Evolutionary conservation across 2,797 vertebrate species (phyloP), one percentile per base, ranked within the genome.

Genomic region (Chaenodraco wilsoni): DNA sequence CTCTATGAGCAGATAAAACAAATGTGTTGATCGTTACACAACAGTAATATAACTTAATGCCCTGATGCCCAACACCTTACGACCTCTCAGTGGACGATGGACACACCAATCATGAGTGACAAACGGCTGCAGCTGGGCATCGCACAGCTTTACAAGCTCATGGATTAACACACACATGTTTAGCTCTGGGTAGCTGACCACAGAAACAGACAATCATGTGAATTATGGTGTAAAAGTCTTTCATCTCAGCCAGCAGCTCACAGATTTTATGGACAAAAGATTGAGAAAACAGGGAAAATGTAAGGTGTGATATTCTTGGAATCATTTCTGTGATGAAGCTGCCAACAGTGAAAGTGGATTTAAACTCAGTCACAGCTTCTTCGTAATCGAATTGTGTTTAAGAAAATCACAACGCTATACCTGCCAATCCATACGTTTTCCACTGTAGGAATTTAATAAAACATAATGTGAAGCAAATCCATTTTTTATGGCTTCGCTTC

Each of bases 51-150:
- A 78, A 81, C 63, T 49, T 70, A 45, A 69, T 21, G 62, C 23
- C 41, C 72, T 65, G 59, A 76, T 73, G 69, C 13, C 56, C 54
- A 19, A 8, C 54, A 57, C 57, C 57, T 46, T 76, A 67, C 84
- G 70, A 85, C 85, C 79, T 79, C 62, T 52, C 51, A 3, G 69
- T 33, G n/a, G 50, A 70, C 58, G 59, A 83, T 54, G 69, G 56
- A 83, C 59, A 55, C 61, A 61, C 16, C 68, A 51, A 14, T 69
- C 46, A 63, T 6, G 31, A 51, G 44, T 76, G 79, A 90, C 64
- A 73, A 82, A 86, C 58, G 41, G 67, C 75, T 76, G 78, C 79
- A 90, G 79, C 76, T 88, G 84, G 57, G 17, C 17, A 65, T 72
- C 33, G 69, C 45, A 65, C 62, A 43, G 15, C 27, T 71, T 83